phyloP scores from a whole-genome alignment of 2,113 vertebrate species.

The Marmota monax region DNA sequence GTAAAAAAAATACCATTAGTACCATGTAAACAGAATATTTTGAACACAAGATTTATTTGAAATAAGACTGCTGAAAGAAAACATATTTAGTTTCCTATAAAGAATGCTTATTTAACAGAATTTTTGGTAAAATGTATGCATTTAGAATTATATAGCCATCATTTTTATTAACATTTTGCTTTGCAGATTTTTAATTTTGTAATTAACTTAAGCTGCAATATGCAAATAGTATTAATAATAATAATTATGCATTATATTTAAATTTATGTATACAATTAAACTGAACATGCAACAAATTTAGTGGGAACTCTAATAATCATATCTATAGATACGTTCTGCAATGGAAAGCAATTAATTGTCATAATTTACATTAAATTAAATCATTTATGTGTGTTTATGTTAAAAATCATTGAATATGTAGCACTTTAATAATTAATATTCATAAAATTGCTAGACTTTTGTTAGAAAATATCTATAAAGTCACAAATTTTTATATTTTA shows the following conservation, averaged over 20 bases:
- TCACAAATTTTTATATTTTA: background rate
- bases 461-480: background rate
- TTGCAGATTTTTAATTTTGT: conserved; percentile 55
- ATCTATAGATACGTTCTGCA: conserved; percentile 19
- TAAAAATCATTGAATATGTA: background rate
- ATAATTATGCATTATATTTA: background rate
- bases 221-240: background rate
- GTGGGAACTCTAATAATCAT: conserved; percentile 35
- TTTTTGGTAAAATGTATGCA: background rate
- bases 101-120: background rate
- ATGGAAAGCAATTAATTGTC: background rate
- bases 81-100: background rate
- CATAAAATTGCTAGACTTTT: background rate
- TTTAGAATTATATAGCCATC: background rate
- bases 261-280: background rate
- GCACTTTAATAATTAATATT: background rate
- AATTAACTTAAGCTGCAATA: conserved; percentile 48
- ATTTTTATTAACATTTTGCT: background rate
- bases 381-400: background rate
- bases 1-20: background rate
- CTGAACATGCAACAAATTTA: conserved; percentile 32
- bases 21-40: background rate
- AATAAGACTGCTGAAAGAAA: background rate
- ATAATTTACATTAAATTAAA: background rate
- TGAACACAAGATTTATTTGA: background rate